Base-by-base conservation (phyloP, 2,797 vertebrate genomes). In the Pogonophryne albipinna region DNA sequence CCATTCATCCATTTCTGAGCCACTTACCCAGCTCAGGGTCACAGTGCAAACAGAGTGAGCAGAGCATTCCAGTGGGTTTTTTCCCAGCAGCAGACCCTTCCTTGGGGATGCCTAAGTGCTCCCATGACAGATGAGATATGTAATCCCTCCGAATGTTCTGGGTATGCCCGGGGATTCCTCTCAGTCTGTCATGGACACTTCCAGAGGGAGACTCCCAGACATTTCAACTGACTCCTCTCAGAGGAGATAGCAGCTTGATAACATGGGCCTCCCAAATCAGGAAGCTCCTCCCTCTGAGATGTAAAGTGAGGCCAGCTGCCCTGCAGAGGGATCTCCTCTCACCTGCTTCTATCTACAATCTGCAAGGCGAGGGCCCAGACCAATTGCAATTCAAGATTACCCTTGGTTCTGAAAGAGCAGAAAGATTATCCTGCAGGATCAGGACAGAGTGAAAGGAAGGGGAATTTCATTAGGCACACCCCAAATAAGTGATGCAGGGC, bases 131-230 rank as follows among this genome's bases (percentile, higher is more conserved):
- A 83, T 75, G 55, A 66, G 79, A 79, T 74, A 74, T 78, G 44
- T 83, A 83, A 85, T 74, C 80, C 84, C 47, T 77, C 60, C 12
- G 42, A 38, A 59, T 76, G 65, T 76, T 80, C 73, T 49, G 73
- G 73, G 77, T 82, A 59, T 80, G 74, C 76, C 75, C 27, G 13
- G 70, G 71, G 77, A 80, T 85, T 81, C 73, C 85, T 74, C 64
- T n/a, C 72, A 79, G 56, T 73, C 44, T 74, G 62, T 75, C 71
- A 71, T 76, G 60, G 69, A 20, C 46, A 46, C 59, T 64, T 83
- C 78, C 80, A 84, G 53, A 66, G 63, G 63, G 84, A 85, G 81
- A 16, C 58, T 83, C 76, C 41, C 64, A 76, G 79, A 81, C 69
- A 66, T 74, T 65, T 84, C 64, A 57, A 42, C 62, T 42, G 19